A percentile compares a stretch with the other conserved stretches of the same genome.
Conservation (phyloP, 2,113 vertebrate genomes). For the Grus americana region DNA sequence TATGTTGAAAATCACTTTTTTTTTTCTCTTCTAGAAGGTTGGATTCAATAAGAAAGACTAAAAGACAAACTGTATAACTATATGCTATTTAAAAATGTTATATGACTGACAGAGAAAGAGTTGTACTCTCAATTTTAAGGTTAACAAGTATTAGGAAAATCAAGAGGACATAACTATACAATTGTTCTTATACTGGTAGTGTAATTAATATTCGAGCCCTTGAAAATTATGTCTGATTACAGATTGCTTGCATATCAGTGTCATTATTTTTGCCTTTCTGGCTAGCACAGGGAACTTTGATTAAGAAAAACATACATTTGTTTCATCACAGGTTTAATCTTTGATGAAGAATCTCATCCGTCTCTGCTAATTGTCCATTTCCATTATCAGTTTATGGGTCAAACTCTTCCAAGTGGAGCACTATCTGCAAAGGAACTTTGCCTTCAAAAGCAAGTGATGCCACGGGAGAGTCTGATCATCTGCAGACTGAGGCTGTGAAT, state of each 20-base stretch:
- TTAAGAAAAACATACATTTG: background rate
- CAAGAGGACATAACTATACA: background rate
- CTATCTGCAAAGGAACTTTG: background rate
- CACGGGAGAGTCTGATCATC: background rate
- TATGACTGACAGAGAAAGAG: background rate
- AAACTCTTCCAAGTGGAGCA: background rate
- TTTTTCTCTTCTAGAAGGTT: background rate
- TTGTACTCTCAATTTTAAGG: background rate
- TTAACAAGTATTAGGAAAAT: background rate
- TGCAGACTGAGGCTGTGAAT: background rate
- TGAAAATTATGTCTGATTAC: background rate
- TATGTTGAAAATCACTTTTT: rapidly evolving
- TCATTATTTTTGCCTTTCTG: background rate
- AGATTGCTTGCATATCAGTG: background rate
- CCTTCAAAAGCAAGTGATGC: background rate
- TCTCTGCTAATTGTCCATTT: background rate
- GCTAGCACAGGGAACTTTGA: rapidly evolving
- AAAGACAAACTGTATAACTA: background rate
- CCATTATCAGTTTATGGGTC: background rate
- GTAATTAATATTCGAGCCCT: background rate
- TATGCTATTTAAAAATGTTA: background rate
- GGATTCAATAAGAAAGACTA: background rate
- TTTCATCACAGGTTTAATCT: background rate
- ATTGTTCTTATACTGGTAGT: background rate
- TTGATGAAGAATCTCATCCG: background rate